A percentile compares a stretch with the other conserved stretches of the same genome.
Conservation (phyloP, 2,888 invertebrate species). For the Gnatocerus cornutus region DNA sequence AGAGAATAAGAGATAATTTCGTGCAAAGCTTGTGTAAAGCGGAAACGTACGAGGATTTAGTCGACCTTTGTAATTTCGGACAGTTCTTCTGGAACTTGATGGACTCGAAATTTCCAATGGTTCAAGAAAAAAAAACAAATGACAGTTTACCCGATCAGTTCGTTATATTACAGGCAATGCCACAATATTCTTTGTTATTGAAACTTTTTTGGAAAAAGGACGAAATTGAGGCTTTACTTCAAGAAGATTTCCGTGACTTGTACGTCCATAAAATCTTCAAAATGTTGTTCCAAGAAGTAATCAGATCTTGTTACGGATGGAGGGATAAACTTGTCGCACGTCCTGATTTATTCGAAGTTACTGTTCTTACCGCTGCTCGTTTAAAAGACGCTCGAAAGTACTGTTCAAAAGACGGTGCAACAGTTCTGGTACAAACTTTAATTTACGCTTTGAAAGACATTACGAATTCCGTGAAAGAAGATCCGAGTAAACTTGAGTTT, state of each 20-base stretch:
- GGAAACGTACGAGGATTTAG: constrained; percentile 62
- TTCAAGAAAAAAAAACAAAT: background rate
- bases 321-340: too few relatives aligned
- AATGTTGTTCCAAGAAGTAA: too few relatives aligned
- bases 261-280: too few relatives aligned
- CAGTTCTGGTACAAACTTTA: too few relatives aligned
- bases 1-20: constrained; percentile 64
- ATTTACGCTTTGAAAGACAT: background rate
- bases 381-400: too few relatives aligned
- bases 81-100: constrained; percentile 68
- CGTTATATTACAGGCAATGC: background rate
- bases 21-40: constrained; percentile 65
- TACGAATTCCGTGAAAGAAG: background rate
- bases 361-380: too few relatives aligned
- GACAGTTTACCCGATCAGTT: background rate
- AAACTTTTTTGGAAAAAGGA: too few relatives aligned
- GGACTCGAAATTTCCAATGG: constrained; percentile 46
- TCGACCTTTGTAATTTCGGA: constrained; percentile 67
- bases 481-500: background rate
- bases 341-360: too few relatives aligned
- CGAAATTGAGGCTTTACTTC: too few relatives aligned
- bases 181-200: constrained; percentile 59
- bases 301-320: too few relatives aligned
- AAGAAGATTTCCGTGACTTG: too few relatives aligned
- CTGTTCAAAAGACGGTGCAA: too few relatives aligned